A percentile compares a stretch with the other conserved stretches of the same genome.
Evolutionary conservation across 2,797 vertebrate genomes (phyloP).

Genomic region (Gallinago stenura): DNA sequence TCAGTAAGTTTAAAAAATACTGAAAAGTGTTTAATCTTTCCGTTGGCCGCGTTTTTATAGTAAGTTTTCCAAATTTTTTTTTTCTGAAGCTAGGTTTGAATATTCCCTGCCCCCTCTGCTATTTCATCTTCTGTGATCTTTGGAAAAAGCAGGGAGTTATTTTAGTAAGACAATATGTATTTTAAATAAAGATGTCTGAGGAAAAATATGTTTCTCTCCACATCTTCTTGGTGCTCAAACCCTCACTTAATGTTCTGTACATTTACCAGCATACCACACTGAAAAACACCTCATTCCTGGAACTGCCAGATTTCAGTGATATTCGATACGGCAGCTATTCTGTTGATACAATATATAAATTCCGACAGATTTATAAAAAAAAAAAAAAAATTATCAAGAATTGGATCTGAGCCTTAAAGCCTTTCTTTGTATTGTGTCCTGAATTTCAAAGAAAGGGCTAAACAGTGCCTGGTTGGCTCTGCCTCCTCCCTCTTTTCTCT

Average conservation of each 20-base stretch:
- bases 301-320: background rate
- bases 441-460: background rate
- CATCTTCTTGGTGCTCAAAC: constrained; percentile 57
- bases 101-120: background rate
- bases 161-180: constrained; percentile 76
- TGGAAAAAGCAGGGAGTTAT: constrained; percentile 69
- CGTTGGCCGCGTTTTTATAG: constrained; percentile 69
- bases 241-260: constrained; percentile 45
- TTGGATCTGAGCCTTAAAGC: background rate
- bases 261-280: constrained; percentile 23
- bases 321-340: background rate
- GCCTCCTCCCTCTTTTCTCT: background rate
- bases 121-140: constrained; percentile 68
- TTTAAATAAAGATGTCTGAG: constrained; percentile 68
- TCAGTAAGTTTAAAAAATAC: constrained; percentile 81
- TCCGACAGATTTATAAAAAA: background rate
- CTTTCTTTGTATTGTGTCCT: background rate
- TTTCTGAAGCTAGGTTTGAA: constrained; percentile 37
- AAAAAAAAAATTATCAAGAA: background rate
- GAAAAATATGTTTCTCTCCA: constrained; percentile 64
- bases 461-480: background rate
- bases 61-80: constrained; percentile 62
- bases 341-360: background rate
- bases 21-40: constrained; percentile 83
- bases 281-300: constrained; percentile 46